A percentile compares a stretch with the other conserved stretches of the same genome.
phyloP scores from a whole-genome alignment of 2,113 vertebrate species.

The Pyrgilauda ruficollis region DNA sequence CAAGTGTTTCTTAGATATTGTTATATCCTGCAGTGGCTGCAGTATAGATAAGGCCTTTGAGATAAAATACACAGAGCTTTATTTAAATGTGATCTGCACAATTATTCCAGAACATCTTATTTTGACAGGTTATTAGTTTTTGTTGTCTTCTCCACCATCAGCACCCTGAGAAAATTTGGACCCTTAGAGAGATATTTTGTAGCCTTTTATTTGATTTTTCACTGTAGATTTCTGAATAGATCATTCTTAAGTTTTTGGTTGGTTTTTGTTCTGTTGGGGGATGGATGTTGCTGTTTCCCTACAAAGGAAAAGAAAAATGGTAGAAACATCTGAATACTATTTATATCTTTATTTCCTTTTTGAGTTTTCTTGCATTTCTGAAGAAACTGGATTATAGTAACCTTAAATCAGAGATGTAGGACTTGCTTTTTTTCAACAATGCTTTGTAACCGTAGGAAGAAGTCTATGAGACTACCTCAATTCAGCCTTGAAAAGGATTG shows the following conservation, averaged over 20 bases:
- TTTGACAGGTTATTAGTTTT: background rate
- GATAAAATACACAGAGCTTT: background rate
- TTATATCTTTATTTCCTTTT: background rate
- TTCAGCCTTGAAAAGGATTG: background rate
- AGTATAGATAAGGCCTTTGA: background rate
- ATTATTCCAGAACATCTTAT: background rate
- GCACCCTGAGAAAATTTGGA: background rate
- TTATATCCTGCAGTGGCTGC: background rate
- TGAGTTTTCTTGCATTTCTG: background rate
- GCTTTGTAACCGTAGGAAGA: background rate
- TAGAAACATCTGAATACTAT: background rate
- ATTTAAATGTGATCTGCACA: background rate
- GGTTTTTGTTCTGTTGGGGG: background rate
- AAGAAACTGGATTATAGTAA: background rate
- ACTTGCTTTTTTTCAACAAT: background rate
- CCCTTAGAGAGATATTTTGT: background rate
- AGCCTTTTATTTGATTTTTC: background rate
- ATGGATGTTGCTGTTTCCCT: background rate
- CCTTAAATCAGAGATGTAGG: background rate
- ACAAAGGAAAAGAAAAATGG: background rate
- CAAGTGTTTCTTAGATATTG: background rate
- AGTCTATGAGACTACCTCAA: background rate
- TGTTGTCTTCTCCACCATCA: background rate
- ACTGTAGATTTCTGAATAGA: background rate
- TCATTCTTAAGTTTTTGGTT: background rate